Percentiles rank a stretch among this genome's conserved stretches.
phyloP scores from a whole-genome alignment of 2,888 invertebrate genomes.

The Cepaea hortensis region DNA sequence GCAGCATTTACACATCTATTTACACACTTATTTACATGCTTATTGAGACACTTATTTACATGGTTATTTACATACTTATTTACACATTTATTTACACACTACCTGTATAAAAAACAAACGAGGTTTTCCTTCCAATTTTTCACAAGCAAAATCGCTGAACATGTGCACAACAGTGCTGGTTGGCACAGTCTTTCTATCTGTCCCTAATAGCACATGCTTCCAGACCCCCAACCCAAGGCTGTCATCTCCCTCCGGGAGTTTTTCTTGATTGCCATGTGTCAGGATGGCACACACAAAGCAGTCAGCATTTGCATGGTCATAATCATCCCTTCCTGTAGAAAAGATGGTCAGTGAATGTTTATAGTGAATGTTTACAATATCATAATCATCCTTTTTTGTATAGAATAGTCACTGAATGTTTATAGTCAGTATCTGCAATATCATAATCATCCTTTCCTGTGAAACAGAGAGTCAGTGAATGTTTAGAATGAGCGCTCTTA shows the following conservation, averaged over 20 bases:
- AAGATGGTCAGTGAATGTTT: too few relatives aligned
- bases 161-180: conserved; percentile 78
- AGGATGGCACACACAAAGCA: conserved; percentile 89
- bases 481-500: too few relatives aligned
- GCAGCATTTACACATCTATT: too few relatives aligned
- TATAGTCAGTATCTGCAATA: too few relatives aligned
- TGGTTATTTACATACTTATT: too few relatives aligned
- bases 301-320: conserved; percentile 88
- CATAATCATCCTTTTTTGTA: conserved; percentile 79
- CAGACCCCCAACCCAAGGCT: conserved; percentile 80
- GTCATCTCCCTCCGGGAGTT: neutral
- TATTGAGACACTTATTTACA: too few relatives aligned
- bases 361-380: too few relatives aligned
- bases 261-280: conserved; percentile 91
- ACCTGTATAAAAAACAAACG: conserved; percentile 85
- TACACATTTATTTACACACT: too few relatives aligned
- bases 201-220: conserved; percentile 60
- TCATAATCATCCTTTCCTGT: too few relatives aligned
- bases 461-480: too few relatives aligned
- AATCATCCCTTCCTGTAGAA: conserved; percentile 63
- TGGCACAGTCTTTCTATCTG: conserved; percentile 53
- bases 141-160: conserved; percentile 84
- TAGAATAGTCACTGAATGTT: neutral
- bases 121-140: conserved; percentile 89
- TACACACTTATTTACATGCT: too few relatives aligned